phyloP scores from a whole-genome alignment of 2,113 vertebrate species.

The Nestor notabilis region DNA sequence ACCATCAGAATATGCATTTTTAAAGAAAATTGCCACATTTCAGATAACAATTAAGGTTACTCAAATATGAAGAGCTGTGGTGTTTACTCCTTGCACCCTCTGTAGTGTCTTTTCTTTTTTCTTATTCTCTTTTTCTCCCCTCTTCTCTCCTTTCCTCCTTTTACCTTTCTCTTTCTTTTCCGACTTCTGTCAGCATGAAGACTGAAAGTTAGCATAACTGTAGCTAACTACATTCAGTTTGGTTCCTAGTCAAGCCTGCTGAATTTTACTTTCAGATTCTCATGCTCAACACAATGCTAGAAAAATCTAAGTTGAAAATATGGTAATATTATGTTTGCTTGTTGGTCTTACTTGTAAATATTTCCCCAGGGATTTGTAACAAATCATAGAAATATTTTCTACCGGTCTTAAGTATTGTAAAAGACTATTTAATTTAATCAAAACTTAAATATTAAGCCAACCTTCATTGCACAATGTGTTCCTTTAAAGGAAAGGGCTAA shows the following conservation, averaged over 20 bases:
- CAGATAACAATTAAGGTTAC: background rate
- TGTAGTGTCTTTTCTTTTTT: background rate
- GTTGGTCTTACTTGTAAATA: slow-evolving; percentile 24
- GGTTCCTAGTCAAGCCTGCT: background rate
- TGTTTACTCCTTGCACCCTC: background rate
- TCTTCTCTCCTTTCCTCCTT: background rate
- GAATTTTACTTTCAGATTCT: slow-evolving; percentile 27
- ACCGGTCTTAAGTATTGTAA: slow-evolving; percentile 59
- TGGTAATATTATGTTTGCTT: slow-evolving; percentile 11
- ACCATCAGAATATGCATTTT: background rate
- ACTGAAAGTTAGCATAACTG: background rate
- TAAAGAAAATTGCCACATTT: background rate
- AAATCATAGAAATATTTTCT: slow-evolving; percentile 55
- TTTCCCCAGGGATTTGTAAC: slow-evolving; percentile 34
- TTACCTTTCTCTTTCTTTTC: background rate
- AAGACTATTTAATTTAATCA: slow-evolving; percentile 58
- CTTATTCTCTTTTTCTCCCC: background rate
- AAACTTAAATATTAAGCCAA: slow-evolving; percentile 55
- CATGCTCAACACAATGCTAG: background rate
- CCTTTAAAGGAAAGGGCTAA: slow-evolving; percentile 50
- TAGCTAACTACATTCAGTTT: background rate
- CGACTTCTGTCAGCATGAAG: background rate
- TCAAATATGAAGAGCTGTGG: background rate
- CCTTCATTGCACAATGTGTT: slow-evolving; percentile 39
- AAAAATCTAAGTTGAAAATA: slow-evolving; percentile 26